Percentiles rank a stretch among this genome's conserved stretches.
phyloP scores from a whole-genome alignment of 2,113 vertebrate genomes.

The Ceyx margarethae region DNA sequence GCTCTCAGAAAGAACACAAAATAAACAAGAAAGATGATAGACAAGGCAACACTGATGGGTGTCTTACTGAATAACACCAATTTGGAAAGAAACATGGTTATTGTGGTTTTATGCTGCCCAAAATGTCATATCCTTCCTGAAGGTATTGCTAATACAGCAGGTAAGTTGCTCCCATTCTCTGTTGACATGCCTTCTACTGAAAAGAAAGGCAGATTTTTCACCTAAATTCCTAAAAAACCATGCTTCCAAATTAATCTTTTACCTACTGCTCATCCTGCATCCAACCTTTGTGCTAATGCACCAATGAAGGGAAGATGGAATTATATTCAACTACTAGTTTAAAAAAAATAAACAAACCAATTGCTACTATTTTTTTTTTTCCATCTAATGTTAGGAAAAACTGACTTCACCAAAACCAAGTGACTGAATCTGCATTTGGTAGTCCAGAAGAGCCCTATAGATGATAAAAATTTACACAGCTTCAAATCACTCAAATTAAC shows the following conservation, averaged over 20 bases:
- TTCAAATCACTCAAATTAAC: not conserved
- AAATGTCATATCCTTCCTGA: not conserved
- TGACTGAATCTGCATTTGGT: not conserved
- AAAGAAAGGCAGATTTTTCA: not conserved
- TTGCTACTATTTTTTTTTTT: not conserved
- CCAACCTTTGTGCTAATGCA: not conserved
- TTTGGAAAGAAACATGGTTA: not conserved
- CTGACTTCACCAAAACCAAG: not conserved
- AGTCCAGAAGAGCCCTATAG: not conserved
- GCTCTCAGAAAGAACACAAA: not conserved
- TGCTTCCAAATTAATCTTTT: not conserved
- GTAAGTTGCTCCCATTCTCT: not conserved
- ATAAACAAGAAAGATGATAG: not conserved
- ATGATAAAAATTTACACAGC: not conserved
- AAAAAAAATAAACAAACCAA: not conserved
- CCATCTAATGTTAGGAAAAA: not conserved
- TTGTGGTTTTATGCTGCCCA: not conserved
- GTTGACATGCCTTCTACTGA: not conserved
- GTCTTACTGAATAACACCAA: not conserved
- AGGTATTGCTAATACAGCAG: not conserved
- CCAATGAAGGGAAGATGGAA: not conserved
- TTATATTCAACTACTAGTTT: too few species aligned
- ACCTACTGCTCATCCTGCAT: not conserved
- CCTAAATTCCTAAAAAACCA: not conserved
- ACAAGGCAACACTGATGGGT: not conserved